phyloP scores from a whole-genome alignment of 1,140 invertebrate species.

The Habropoda laboriosa region DNA sequence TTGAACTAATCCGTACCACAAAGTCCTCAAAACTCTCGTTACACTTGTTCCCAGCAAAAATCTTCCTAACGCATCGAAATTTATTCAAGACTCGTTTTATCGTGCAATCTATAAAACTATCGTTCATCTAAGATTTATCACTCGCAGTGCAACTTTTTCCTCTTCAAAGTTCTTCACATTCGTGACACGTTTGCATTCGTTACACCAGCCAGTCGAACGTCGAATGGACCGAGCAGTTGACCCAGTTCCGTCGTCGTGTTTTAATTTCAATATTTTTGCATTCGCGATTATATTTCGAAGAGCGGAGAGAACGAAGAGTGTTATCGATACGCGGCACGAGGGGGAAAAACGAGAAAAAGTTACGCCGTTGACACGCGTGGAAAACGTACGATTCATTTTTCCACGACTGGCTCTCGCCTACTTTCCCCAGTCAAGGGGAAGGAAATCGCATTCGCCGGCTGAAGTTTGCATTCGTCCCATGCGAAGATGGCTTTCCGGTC shows the following conservation, averaged over 20 bases:
- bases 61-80: too few relatives aligned
- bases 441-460: not conserved
- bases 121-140: too few relatives aligned
- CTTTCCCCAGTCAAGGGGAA: conserved; percentile 21
- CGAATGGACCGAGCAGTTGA: conserved; percentile 13
- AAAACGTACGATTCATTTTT: conserved; percentile 18
- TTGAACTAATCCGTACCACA: too few relatives aligned
- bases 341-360: not conserved
- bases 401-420: conserved; percentile 15
- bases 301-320: not conserved
- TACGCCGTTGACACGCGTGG: not conserved
- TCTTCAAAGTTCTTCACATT: not conserved
- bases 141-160: not conserved
- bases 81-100: too few relatives aligned
- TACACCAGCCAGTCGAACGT: not conserved
- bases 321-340: not conserved
- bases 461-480: not conserved
- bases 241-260: not conserved
- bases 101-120: too few relatives aligned
- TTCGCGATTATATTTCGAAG: not conserved
- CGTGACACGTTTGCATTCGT: conserved; percentile 18
- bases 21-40: too few relatives aligned
- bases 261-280: conserved; percentile 37
- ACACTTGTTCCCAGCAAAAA: too few relatives aligned
- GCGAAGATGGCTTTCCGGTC: conserved; percentile 23